phyloP scores from a whole-genome alignment of 2,113 vertebrate genomes.

The Malurus cyaneus region DNA sequence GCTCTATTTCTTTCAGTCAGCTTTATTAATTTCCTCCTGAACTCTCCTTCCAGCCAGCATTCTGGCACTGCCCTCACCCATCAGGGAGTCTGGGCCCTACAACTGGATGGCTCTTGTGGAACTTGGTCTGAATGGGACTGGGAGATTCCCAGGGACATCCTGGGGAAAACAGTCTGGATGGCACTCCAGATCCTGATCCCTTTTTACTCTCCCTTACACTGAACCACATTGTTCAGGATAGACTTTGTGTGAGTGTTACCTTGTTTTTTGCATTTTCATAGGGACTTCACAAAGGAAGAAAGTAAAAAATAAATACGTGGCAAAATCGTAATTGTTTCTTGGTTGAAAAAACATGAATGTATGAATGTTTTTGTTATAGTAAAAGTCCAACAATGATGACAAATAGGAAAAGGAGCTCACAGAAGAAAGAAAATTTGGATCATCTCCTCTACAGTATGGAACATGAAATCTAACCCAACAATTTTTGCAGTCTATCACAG shows the following conservation, averaged over 20 bases:
- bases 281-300: neutral
- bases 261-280: neutral
- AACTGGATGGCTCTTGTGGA: neutral
- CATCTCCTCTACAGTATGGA: neutral
- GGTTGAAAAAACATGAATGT: neutral
- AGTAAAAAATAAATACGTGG: rapidly evolving
- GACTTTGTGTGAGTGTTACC: neutral
- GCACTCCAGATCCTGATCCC: neutral
- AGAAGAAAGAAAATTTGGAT: neutral
- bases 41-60: neutral
- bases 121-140: neutral
- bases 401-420: neutral
- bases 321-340: neutral
- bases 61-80: neutral
- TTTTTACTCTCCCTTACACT: neutral
- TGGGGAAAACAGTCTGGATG: neutral
- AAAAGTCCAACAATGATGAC: neutral
- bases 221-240: neutral
- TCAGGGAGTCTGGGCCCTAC: neutral
- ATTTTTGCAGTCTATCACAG: neutral
- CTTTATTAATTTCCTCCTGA: neutral
- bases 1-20: neutral
- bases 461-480: neutral
- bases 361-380: neutral
- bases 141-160: neutral